Evolutionary conservation across 2,113 vertebrate species (phyloP), one percentile per base, ranked within the genome.

Genomic region (Laticauda laticaudata): DNA sequence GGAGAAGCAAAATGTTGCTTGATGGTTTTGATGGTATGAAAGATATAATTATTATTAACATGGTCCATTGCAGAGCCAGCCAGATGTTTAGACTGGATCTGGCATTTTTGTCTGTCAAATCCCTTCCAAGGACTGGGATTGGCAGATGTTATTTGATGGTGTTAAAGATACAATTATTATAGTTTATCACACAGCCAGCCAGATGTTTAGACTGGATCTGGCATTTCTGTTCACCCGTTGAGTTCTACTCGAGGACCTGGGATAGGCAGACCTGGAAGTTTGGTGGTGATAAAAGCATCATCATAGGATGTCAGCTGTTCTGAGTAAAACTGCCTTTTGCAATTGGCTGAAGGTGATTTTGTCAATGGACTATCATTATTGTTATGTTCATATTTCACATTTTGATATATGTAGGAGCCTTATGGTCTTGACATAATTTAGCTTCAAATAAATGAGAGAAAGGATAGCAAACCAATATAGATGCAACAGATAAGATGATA

Each of bases 381-480:
- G 15, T 34, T 39, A 39, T 75, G 5, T 39, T 75, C 64, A 75
- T 15, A 34, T 18, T 14, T 75, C 64, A 69, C 14, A 34, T 69
- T 69, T n/a, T n/a, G 11, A 69, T 69, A 14, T 14, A 14, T 14
- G 4, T 69, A 69, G 29, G 29, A 69, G n/a, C 11, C 11, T 12
- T n/a, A 34, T 10, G 10, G 26, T 69, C 43, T 92, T 92, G 11
- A 51, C 53, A 29, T 15, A 34, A 2, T 34, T 93, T 92, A 59
- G 91, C 93, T 94, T 53, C 94, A 91, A 94, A 56, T 34, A 7
- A 4, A 23, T 95, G 86, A 90, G 95, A 90, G 3, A 39, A 39
- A 57, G 43, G 39, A 24, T 86, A 39, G 21, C 21, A n/a, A 34
- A 91, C 4, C 39, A 85, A 69, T 29, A 57, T 24, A 94, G 20